These are phyloP conservation scores for Mormyrus proboscirostris DNA, from an alignment of 2,797 vertebrate species.

Conservation along the genomic window DNA sequence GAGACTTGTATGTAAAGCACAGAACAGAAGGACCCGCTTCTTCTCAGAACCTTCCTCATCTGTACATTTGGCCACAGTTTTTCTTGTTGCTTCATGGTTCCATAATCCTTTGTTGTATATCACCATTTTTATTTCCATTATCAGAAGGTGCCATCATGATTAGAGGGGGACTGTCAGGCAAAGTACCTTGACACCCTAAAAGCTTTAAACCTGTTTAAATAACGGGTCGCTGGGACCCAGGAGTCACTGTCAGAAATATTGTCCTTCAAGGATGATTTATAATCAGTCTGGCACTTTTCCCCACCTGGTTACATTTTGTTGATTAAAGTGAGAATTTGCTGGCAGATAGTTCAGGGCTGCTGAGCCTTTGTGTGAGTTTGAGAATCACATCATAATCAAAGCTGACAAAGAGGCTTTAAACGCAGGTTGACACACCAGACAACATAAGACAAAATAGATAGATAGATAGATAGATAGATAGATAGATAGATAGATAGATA, in stretches of 20 bases:
- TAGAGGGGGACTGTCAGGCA: neutral
- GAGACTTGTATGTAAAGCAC: neutral
- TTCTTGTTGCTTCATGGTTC: neutral
- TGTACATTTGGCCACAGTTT: neutral
- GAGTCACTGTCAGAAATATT: neutral
- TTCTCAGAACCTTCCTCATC: neutral
- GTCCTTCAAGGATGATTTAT: neutral
- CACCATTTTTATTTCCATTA: neutral
- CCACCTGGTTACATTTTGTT: neutral
- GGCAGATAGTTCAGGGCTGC: neutral
- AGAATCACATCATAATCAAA: neutral
- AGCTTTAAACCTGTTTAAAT: neutral
- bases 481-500: neutral
- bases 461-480: neutral
- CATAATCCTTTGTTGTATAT: neutral
- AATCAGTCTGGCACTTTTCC: neutral
- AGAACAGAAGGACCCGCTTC: neutral
- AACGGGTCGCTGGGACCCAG: neutral
- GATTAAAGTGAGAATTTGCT: neutral
- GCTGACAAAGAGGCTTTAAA: neutral
- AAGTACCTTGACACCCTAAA: neutral
- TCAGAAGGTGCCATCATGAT: neutral
- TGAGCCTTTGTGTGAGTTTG: neutral
- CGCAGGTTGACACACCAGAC: neutral
- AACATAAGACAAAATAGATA: neutral